A percentile compares a stretch with the other conserved stretches of the same genome.
Evolutionary conservation across 92 coral and sea anemone species (phyloP).

Genomic region (Heteractis magnifica): DNA sequence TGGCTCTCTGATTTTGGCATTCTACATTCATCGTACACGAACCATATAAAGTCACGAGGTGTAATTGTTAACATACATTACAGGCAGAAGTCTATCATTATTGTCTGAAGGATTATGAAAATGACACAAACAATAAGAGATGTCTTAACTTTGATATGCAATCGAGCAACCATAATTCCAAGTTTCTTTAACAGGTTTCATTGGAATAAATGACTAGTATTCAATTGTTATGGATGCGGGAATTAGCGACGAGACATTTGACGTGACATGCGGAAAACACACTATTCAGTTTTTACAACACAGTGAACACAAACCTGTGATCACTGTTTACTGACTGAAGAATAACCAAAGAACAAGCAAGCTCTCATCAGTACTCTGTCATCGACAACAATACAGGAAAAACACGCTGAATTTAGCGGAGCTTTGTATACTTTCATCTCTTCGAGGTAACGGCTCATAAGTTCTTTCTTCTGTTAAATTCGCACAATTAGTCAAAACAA

Average conservation of each 20-base stretch:
- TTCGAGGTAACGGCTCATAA: no score
- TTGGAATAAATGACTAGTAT: neutral
- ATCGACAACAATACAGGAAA: no score
- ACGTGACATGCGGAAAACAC: neutral
- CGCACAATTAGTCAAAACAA: no score
- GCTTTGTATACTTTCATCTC: no score
- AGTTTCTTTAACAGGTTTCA: neutral
- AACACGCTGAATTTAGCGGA: no score
- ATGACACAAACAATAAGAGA: neutral
- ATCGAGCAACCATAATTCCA: slow-evolving; percentile 5
- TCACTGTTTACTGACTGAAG: no score
- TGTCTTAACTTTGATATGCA: slow-evolving; percentile 10
- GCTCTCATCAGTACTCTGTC: no score
- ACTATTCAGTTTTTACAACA: no score
- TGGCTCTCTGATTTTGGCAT: neutral
- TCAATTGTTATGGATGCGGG: neutral
- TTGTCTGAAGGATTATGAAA: slow-evolving; percentile 23
- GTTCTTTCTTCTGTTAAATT: no score
- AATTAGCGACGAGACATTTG: neutral
- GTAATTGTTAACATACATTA: neutral
- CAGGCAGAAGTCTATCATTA: neutral
- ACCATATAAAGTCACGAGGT: neutral
- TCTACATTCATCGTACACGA: neutral
- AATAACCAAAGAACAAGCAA: no score
- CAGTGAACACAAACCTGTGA: no score